Evolutionary conservation across 2,888 invertebrate species (phyloP), one percentile per base, ranked within the genome.

Genomic region (Cinara cedri): DNA sequence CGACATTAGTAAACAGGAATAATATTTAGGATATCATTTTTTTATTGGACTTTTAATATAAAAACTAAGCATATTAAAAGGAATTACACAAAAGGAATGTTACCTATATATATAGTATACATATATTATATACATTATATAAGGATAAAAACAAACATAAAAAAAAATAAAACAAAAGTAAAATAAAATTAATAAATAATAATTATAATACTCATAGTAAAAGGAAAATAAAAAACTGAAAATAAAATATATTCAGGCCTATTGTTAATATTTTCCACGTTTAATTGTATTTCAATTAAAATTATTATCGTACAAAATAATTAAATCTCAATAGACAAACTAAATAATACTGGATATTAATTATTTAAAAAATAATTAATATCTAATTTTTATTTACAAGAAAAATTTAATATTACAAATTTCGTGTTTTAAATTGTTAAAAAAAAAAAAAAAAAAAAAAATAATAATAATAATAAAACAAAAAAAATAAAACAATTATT

Each of bases 271-370:
- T 70, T 68, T 70, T 70, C 9, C 62, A 74, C 54, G 24, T 74
- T 75, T 44, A 55, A 75, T 76, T 78, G 57, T 34, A 76, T 78
- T 66, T 74, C 24, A 66, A 55, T 63, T 75, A 51, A 65, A 75
- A 66, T 70, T 34, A 51, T 78, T 78, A 55, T 70, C 19, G 34
- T 78, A 78, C 78, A 78, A 70, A 60, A 78, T 68, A 60, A 68
- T 75, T 46, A 68, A 57, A 10, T 78, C 14, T 78, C 60, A 78
- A 70, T 66, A 76, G 55, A 66, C 70, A 78, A 70, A 60, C 49
- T 57, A 66, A 55, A 57, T 78, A 78, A 70, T 60, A 70, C 68
- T 78, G 21, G 66, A 65, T 70, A 70, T 78, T 78, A 78, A 78
- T 78, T 70, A 78, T 60, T 57, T 19, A 21, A 10, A 34, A 68